These are phyloP conservation scores for Scophthalmus maximus DNA, from an alignment of 2,113 vertebrate genomes.

Conservation along the genomic window DNA sequence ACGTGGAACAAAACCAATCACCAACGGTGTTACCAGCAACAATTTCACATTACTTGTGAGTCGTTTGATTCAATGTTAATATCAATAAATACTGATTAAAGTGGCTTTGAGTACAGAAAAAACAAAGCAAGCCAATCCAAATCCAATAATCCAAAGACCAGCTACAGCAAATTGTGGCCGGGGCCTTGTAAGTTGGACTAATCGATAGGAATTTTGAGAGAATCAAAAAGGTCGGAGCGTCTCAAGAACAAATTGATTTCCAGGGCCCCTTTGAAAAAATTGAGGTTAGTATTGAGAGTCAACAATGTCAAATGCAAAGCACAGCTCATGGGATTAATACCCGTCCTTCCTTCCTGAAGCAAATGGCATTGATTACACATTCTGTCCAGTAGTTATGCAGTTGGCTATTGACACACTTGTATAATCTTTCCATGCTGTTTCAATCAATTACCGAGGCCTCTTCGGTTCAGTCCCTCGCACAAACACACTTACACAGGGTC, in stretches of 20 bases:
- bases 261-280: slow-evolving; percentile 67
- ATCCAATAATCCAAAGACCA: slow-evolving; percentile 64
- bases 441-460: slow-evolving; percentile 38
- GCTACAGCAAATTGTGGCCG: slow-evolving; percentile 37
- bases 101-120: slow-evolving; percentile 44
- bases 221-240: slow-evolving; percentile 71
- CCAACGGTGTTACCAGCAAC: slow-evolving; percentile 26
- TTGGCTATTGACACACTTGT: slow-evolving; percentile 35
- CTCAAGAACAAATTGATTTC: slow-evolving; percentile 77
- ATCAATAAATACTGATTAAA: slow-evolving; percentile 53
- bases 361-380: slow-evolving; percentile 60
- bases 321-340: slow-evolving; percentile 61
- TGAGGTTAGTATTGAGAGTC: slow-evolving; percentile 70
- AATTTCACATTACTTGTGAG: slow-evolving; percentile 34
- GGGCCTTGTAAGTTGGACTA: slow-evolving; percentile 56
- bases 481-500: slow-evolving; percentile 24
- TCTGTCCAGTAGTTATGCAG: slow-evolving; percentile 34
- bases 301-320: slow-evolving; percentile 61
- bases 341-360: slow-evolving; percentile 47
- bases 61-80: slow-evolving; percentile 46
- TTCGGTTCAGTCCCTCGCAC: not conserved
- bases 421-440: slow-evolving; percentile 20
- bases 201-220: slow-evolving; percentile 73
- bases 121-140: slow-evolving; percentile 62
- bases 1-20: slow-evolving; percentile 35